These are phyloP conservation scores for Lophius piscatorius DNA, from an alignment of 2,113 vertebrate genomes.

Conservation along the genomic window DNA sequence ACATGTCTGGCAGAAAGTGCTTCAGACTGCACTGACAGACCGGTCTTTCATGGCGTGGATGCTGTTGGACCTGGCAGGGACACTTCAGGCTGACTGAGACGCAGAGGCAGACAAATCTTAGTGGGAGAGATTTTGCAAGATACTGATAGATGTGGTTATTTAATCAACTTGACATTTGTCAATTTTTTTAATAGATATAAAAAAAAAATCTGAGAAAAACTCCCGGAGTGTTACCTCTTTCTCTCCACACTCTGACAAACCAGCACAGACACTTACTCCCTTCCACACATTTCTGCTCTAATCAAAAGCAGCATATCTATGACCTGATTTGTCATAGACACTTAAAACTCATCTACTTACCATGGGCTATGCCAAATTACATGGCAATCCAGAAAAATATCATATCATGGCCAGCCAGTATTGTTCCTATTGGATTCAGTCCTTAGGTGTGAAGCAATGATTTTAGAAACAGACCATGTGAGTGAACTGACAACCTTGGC, in stretches of 20 bases:
- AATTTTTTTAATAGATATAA: constrained; percentile 29
- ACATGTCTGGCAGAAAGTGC: constrained; percentile 77
- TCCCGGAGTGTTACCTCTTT: background rate
- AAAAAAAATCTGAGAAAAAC: constrained; percentile 11
- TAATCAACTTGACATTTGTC: constrained; percentile 33
- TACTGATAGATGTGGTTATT: constrained; percentile 51
- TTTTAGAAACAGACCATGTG: background rate
- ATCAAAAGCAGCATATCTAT: background rate
- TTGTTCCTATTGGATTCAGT: background rate
- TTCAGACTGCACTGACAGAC: constrained; percentile 68
- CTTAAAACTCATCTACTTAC: background rate
- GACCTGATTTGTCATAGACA: constrained; percentile 18
- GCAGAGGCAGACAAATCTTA: constrained; percentile 16
- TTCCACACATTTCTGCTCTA: background rate
- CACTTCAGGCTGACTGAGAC: constrained; percentile 29
- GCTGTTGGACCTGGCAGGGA: constrained; percentile 49
- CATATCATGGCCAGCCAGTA: background rate
- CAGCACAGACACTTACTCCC: background rate
- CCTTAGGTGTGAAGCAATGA: background rate
- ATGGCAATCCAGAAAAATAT: background rate
- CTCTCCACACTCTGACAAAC: background rate
- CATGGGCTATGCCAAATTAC: background rate
- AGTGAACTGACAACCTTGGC: constrained; percentile 9
- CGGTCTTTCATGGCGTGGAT: constrained; percentile 71
- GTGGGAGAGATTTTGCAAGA: constrained; percentile 20